A percentile compares a stretch with the other conserved stretches of the same genome.
Conservation (phyloP, 2,888 invertebrate genomes). For the Epinotia brunnichana region DNA sequence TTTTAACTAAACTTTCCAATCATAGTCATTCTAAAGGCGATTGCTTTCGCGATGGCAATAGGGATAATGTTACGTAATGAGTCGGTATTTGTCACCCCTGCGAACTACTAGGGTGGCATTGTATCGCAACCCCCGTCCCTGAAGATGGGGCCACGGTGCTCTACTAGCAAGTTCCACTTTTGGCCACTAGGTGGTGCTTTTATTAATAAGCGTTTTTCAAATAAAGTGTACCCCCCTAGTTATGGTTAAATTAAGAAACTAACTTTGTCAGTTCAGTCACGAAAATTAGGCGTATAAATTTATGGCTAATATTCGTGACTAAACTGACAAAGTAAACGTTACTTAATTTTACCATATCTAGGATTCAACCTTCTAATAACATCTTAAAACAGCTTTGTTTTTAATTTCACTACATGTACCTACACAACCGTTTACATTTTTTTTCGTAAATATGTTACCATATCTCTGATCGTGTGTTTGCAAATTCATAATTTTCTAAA, state of each 20-base stretch:
- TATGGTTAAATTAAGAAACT: no score
- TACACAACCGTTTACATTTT: neutral
- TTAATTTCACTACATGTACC: neutral
- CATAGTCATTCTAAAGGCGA: neutral
- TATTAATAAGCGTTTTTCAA: no score
- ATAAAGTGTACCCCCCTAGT: no score
- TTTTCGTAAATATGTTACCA: no score
- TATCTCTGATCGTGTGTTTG: no score
- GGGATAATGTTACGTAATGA: conserved; percentile 33
- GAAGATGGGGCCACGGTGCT: conserved; percentile 81
- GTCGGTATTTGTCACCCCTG: conserved; percentile 58
- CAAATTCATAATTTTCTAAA: neutral
- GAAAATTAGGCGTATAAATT: no score
- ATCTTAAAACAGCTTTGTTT: neutral
- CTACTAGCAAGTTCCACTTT: conserved; percentile 72
- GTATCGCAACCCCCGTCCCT: conserved; percentile 67
- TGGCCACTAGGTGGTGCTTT: conserved; percentile 71
- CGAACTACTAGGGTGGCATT: conserved; percentile 70
- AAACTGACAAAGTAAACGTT: no score
- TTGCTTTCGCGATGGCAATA: conserved; percentile 28
- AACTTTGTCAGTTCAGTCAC: no score
- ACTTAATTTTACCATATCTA: no score
- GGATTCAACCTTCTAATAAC: no score
- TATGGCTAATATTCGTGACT: no score
- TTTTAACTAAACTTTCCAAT: neutral